phyloP scores from a whole-genome alignment of 2,113 vertebrate genomes.

The Odontesthes bonariensis region DNA sequence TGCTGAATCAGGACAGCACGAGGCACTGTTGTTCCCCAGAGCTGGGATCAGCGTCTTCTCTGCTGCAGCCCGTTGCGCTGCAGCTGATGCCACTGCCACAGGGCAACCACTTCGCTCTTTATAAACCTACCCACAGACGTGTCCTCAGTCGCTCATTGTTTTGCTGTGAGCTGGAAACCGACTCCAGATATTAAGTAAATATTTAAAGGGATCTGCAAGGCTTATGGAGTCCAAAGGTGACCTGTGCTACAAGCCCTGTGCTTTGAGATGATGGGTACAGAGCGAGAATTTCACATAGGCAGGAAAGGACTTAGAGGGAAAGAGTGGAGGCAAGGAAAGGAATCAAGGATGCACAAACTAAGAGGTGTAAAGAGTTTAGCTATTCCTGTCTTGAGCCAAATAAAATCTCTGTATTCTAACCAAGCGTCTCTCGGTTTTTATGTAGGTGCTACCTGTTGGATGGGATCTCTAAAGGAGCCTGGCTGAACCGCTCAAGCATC shows the following conservation, averaged over 20 bases:
- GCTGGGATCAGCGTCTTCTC: background rate
- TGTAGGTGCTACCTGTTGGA: conserved; percentile 96
- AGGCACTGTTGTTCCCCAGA: background rate
- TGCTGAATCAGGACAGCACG: background rate
- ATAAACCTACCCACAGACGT: background rate
- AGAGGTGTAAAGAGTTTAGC: no score
- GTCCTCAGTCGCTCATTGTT: background rate
- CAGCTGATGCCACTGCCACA: conserved; percentile 4
- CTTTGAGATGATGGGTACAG: no score
- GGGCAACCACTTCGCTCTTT: background rate
- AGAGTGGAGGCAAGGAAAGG: no score
- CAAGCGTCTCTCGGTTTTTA: conserved; percentile 20
- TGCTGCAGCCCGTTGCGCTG: background rate
- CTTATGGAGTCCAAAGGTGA: no score
- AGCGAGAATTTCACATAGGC: no score
- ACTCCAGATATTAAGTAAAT: no score
- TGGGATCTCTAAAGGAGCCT: conserved; percentile 96
- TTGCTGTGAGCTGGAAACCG: background rate
- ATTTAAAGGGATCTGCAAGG: no score
- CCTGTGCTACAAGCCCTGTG: no score
- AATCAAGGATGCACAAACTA: no score
- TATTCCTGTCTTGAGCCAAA: no score
- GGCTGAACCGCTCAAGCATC: conserved; percentile 98
- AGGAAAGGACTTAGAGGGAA: no score
- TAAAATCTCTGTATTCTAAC: conserved; percentile 14